Evolutionary conservation across 2,797 vertebrate genomes (phyloP), one percentile per base, ranked within the genome.

Genomic region (Cossypha caffra): DNA sequence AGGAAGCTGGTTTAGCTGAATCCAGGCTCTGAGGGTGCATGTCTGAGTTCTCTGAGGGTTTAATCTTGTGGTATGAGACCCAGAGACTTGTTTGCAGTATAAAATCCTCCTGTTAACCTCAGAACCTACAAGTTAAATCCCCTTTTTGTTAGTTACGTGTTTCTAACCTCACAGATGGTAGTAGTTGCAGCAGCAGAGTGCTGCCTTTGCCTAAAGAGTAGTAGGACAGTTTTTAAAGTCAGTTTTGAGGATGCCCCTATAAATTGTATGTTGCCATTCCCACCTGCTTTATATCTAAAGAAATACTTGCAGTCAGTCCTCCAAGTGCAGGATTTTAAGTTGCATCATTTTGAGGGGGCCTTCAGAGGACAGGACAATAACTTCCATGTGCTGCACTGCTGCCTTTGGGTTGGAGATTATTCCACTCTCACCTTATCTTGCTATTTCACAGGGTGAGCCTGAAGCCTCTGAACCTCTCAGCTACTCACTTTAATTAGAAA

Each of bases 81-180:
- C 24, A 18, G 20, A 55, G 45, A 47, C 7, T 63, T 66, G 33
- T 45, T 61, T 48, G 6, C 35, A 29, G 11, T 28, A 7, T 55
- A 8, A 63, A 80, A 50, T 31, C 13, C 15, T 66, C 37, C n/a
- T n/a, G 4, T 58, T 42, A 31, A 23, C 15, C 59, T 77, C 25
- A 43, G n/a, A 88, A 38, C 7, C 20, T 67, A 7, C 13, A 14
- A 28, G n/a, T 55, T 17, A 31, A 35, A 13, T 26, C 15, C 19
- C 4, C 3, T 6, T 68, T 87, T 7, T 68, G 23, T 3, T 24
- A 26, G 3, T 2, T 38, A 13, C 2, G 1, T 8, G 2, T 33
- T 5, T 10, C 19, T 43, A 33, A 21, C 33, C 37, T n/a, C 8
- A 9, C 37, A 28, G 21, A 7, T 13, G 11, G 28, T 4, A 40